phyloP scores from a whole-genome alignment of 2,888 invertebrate species.

The Hesperia comma region DNA sequence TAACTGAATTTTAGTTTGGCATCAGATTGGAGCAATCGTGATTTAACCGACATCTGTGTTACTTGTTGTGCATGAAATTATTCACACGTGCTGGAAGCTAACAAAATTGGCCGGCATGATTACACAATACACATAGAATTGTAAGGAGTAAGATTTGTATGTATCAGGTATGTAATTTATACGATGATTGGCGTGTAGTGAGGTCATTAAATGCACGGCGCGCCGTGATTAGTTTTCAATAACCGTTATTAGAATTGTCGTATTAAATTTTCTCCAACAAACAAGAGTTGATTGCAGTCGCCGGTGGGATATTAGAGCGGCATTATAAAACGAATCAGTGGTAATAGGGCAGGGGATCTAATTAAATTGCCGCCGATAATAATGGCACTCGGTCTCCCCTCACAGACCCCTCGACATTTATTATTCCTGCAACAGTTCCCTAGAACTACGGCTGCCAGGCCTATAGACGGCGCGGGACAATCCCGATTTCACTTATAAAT shows the following conservation, averaged over 20 bases:
- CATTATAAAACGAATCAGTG: slow-evolving; percentile 81
- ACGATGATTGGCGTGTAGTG: slow-evolving; percentile 43
- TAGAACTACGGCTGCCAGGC: slow-evolving; percentile 45
- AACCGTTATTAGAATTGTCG: slow-evolving; percentile 58
- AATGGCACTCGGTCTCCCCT: slow-evolving; percentile 77
- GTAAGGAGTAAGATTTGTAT: slow-evolving; percentile 25
- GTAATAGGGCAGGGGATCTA: slow-evolving; percentile 81
- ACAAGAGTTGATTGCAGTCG: slow-evolving; percentile 53
- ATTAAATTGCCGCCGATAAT: slow-evolving; percentile 83
- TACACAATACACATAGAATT: slow-evolving; percentile 26
- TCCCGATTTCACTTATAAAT: not conserved
- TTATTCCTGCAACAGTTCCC: slow-evolving; percentile 72
- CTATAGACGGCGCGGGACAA: not conserved
- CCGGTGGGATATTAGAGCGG: slow-evolving; percentile 67
- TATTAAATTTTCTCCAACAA: slow-evolving; percentile 53
- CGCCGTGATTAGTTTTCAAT: slow-evolving; percentile 53
- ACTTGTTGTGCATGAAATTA: slow-evolving; percentile 22
- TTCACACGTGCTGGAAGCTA: slow-evolving; percentile 22
- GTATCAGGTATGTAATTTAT: slow-evolving; percentile 42
- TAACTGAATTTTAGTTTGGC: slow-evolving; percentile 65
- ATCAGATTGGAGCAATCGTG: slow-evolving; percentile 39
- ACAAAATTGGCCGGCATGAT: slow-evolving; percentile 22
- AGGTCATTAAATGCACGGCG: slow-evolving; percentile 26
- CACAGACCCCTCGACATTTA: slow-evolving; percentile 77
- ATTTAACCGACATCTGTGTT: slow-evolving; percentile 34